Evolutionary conservation across 2,888 invertebrate genomes (phyloP).

Genomic region (Ariolimax columbianus): DNA sequence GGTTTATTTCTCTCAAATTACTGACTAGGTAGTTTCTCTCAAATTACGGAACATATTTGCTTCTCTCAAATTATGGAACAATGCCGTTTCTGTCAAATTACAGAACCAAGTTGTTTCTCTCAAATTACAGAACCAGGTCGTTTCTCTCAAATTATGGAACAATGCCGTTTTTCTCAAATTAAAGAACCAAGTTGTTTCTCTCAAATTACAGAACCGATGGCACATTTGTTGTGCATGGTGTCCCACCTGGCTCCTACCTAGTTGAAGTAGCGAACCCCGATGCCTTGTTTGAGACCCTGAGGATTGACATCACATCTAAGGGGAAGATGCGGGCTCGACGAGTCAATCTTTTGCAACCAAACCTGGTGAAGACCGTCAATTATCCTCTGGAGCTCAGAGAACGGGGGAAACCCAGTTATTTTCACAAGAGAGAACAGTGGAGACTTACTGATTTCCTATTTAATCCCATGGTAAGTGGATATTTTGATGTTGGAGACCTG

Average conservation of each 20-base stretch:
- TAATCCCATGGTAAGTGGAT: conserved; percentile 92
- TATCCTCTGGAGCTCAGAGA: conserved; percentile 95
- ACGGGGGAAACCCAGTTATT: conserved; percentile 85
- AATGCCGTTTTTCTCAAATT: too few species aligned
- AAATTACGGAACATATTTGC: too few species aligned
- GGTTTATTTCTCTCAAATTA: too few species aligned
- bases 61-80: too few species aligned
- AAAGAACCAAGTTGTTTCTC: background rate
- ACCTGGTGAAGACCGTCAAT: conserved; percentile 87
- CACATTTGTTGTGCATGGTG: conserved; percentile 89
- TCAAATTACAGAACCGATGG: conserved; percentile 87
- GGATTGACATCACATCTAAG: conserved; percentile 98
- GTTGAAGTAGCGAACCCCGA: conserved; percentile 94
- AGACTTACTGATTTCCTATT: conserved; percentile 96
- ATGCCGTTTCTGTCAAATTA: too few species aligned
- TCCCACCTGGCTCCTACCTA: conserved; percentile 86
- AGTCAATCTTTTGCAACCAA: conserved; percentile 95
- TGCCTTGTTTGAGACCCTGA: conserved; percentile 93
- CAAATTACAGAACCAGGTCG: conserved; percentile 84
- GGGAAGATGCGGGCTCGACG: conserved; percentile 97
- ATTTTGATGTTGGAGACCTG: too few species aligned
- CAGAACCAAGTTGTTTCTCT: too few species aligned
- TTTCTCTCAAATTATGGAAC: too few species aligned
- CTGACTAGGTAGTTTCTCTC: too few species aligned
- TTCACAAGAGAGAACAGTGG: conserved; percentile 97